Evolutionary conservation across 2,113 vertebrate genomes (phyloP).

Genomic region (Peromyscus californicus): DNA sequence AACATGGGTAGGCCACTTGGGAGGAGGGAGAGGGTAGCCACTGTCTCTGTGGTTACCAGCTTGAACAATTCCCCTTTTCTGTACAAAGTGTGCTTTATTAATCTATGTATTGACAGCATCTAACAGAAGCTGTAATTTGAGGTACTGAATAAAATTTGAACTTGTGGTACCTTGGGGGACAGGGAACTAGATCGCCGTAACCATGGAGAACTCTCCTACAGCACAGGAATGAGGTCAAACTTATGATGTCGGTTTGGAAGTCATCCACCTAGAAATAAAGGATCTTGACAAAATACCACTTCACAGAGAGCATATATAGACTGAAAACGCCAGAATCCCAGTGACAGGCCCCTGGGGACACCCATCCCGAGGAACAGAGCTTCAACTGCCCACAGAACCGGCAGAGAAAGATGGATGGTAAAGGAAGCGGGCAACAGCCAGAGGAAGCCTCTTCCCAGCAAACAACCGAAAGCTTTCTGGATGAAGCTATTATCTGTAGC

Average conservation of each 20-base stretch:
- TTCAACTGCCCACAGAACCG: background rate
- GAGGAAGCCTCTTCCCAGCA: background rate
- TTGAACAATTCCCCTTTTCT: background rate
- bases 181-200: constrained; percentile 41
- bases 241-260: constrained; percentile 45
- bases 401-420: background rate
- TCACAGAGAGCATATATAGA: constrained; percentile 36
- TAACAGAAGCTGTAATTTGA: constrained; percentile 24
- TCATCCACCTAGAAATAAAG: constrained; percentile 69
- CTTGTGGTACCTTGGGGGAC: constrained; percentile 14
- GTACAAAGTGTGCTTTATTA: constrained; percentile 20
- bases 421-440: too few relatives aligned
- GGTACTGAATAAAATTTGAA: constrained; percentile 57
- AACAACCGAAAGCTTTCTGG: background rate
- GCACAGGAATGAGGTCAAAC: constrained; percentile 33
- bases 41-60: background rate
- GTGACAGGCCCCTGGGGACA: constrained; percentile 44
- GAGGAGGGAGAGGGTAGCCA: background rate
- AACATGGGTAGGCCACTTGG: background rate
- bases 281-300: constrained; percentile 67
- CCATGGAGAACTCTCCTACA: constrained; percentile 45
- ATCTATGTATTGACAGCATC: background rate
- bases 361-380: background rate
- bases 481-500: background rate
- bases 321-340: constrained; percentile 43